Percentiles rank a stretch among this genome's conserved stretches.
phyloP scores from a whole-genome alignment of 2,888 invertebrate species.

The Leptopilina drosophilae region DNA sequence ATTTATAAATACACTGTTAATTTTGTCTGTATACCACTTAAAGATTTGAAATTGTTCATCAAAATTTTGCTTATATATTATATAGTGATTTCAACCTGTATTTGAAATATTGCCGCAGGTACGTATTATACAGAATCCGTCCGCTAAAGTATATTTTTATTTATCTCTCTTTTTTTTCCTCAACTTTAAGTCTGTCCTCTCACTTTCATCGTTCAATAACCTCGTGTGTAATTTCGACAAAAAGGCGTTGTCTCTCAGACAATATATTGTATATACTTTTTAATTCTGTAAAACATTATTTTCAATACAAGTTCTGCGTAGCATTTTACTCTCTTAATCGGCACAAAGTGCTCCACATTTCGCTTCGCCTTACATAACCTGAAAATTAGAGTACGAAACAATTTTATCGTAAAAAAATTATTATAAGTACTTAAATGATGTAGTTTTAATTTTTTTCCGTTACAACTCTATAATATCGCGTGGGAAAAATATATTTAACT shows the following conservation, averaged over 20 bases:
- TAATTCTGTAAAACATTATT: too few relatives aligned
- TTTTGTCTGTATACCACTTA: not conserved
- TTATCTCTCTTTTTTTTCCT: constrained; percentile 50
- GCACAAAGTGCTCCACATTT: too few relatives aligned
- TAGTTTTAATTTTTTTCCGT: too few relatives aligned
- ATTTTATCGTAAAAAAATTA: too few relatives aligned
- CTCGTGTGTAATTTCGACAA: constrained; percentile 65
- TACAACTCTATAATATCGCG: too few relatives aligned
- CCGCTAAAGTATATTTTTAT: constrained; percentile 54
- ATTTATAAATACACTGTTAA: too few relatives aligned
- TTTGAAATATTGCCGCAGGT: constrained; percentile 32
- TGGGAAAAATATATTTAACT: too few relatives aligned
- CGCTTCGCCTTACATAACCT: too few relatives aligned
- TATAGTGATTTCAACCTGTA: constrained; percentile 2
- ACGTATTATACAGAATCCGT: constrained; percentile 12
- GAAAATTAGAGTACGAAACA: too few relatives aligned
- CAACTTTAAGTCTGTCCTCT: constrained; percentile 64
- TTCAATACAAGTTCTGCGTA: too few relatives aligned
- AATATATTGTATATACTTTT: not conserved
- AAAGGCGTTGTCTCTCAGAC: constrained; percentile 33
- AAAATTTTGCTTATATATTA: constrained; percentile 34
- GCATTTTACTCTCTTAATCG: too few relatives aligned
- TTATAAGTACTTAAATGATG: too few relatives aligned
- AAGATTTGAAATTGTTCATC: not conserved
- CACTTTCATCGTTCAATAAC: constrained; percentile 74